phyloP scores from a whole-genome alignment of 2,797 vertebrate species.

The Gymnocypris eckloni region DNA sequence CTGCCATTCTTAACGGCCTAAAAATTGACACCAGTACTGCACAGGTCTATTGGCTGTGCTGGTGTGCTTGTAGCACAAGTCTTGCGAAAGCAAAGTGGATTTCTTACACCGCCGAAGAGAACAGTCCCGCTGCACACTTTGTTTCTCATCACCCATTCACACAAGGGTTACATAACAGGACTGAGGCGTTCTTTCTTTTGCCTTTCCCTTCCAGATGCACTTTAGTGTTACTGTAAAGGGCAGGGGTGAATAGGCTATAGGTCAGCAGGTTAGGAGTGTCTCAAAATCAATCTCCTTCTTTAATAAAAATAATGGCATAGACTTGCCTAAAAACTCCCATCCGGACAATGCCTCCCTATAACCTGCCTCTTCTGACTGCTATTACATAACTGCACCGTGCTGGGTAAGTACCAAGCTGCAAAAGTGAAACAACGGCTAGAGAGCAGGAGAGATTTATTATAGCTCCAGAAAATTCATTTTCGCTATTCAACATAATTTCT shows the following conservation, averaged over 20 bases:
- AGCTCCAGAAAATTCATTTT: neutral
- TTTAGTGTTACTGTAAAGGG: constrained; percentile 77
- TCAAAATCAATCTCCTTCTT: constrained; percentile 74
- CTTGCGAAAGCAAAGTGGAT: constrained; percentile 30
- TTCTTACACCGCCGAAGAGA: constrained; percentile 64
- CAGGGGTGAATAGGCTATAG: constrained; percentile 74
- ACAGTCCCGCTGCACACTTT: constrained; percentile 69
- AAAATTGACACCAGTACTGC: neutral
- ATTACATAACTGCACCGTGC: constrained; percentile 78
- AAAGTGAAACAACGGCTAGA: constrained; percentile 64
- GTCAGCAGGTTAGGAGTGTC: constrained; percentile 84
- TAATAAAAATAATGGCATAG: constrained; percentile 57
- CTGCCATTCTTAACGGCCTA: neutral
- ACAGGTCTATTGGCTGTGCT: neutral
- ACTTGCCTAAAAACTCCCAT: constrained; percentile 70
- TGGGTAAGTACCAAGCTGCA: constrained; percentile 70
- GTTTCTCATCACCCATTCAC: constrained; percentile 71
- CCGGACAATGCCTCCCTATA: constrained; percentile 63
- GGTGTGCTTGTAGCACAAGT: constrained; percentile 36
- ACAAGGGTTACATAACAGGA: constrained; percentile 81
- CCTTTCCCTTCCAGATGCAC: constrained; percentile 78
- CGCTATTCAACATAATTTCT: neutral
- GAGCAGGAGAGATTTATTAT: neutral
- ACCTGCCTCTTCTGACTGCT: constrained; percentile 71
- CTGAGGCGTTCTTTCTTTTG: constrained; percentile 72